Evolutionary conservation across 2,888 invertebrate species (phyloP), one percentile per base, ranked within the genome.

Genomic region (Epirrita christyi): DNA sequence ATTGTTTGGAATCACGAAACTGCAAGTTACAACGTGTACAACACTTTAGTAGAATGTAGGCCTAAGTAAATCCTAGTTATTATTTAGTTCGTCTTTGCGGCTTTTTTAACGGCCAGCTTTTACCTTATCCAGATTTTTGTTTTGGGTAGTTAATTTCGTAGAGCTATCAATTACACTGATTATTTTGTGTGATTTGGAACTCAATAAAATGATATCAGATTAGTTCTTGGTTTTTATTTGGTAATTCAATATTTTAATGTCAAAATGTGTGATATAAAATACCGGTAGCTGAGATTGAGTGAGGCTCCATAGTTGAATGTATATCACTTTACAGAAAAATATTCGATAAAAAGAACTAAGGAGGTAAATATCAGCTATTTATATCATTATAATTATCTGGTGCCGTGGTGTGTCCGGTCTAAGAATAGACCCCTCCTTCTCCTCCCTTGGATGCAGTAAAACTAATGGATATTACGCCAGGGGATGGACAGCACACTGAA

Each of bases 51-150:
- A 5, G 41, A 38, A 21, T 6, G 11, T 38, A 9, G 29, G 21
- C 32, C 11, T n/a, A n/a, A n/a, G n/a, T n/a, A n/a, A n/a, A n/a
- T n/a, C n/a, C 14, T 42, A 27, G 2, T 14, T 41, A 46, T 47
- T 47, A 34, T 36, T 54, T 9, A 29, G 29, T 29, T 38, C 41
- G 27, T 37, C 36, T 70, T 72, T 74, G 72, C 72, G 72, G 72
- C 64, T 57, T 64, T 75, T 81, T 84, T 75, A 82, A 80, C 50
- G 64, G 53, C 72, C 50, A 64, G 53, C 72, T 71, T 73, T 75
- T 78, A 58, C 59, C 63, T 75, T 76, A 77, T 78, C 75, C 71
- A 62, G 66, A 73, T 71, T 66, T 51, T 47, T 47, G 59, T 68
- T 51, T 55, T 52, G 34, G 70, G 68, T 71, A 71, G 73, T 76